Evolutionary conservation across 2,888 invertebrate genomes (phyloP).

Genomic region (Liodrosophila aerea): DNA sequence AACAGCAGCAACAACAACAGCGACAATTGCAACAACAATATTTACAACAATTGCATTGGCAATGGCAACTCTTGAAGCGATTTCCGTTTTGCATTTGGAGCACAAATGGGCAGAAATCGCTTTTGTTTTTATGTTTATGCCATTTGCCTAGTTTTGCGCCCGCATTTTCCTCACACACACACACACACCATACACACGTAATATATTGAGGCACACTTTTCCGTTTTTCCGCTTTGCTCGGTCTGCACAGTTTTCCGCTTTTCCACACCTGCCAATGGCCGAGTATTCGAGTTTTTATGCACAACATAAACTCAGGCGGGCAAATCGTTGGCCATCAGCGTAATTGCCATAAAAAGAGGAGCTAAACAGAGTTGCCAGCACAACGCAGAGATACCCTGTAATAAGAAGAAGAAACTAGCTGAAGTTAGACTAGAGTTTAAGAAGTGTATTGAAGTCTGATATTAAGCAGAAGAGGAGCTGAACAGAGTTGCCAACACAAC

Average conservation of each 20-base stretch:
- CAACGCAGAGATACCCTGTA: neutral
- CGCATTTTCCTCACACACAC: conserved; percentile 28
- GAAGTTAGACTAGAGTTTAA: no score
- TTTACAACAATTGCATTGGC: conserved; percentile 13
- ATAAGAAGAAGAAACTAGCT: no score
- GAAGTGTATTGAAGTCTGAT: no score
- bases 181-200: neutral
- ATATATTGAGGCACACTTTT: neutral
- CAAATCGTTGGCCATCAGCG: conserved; percentile 39
- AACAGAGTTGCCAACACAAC: no score
- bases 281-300: conserved; percentile 35
- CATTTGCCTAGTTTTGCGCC: conserved; percentile 30
- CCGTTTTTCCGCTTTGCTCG: conserved; percentile 28
- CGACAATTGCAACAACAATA: neutral
- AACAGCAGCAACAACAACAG: conserved; percentile 16
- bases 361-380: neutral
- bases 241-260: conserved; percentile 19
- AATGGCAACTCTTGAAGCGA: conserved; percentile 27
- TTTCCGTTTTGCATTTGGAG: conserved; percentile 30
- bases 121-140: conserved; percentile 15
- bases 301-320: conserved; percentile 40
- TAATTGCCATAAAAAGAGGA: conserved; percentile 38
- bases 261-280: conserved; percentile 37
- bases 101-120: conserved; percentile 29
- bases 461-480: no score